phyloP scores from a whole-genome alignment of 2,797 vertebrate genomes.

The Syngnathus acus region DNA sequence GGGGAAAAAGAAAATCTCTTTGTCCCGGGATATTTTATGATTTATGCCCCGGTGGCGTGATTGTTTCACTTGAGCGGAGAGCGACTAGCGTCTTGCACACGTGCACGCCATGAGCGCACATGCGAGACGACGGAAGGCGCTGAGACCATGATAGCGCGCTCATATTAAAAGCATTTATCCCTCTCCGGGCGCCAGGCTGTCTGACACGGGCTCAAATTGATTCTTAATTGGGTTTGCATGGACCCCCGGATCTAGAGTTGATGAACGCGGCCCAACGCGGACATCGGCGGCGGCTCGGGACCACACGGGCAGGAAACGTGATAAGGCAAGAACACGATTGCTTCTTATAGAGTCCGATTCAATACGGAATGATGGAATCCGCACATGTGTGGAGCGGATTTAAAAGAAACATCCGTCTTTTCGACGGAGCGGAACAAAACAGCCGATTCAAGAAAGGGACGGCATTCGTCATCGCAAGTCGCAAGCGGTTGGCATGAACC shows the following conservation, averaged over 20 bases:
- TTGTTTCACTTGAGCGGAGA: slow-evolving; percentile 34
- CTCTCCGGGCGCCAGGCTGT: slow-evolving; percentile 75
- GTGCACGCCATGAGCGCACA: slow-evolving; percentile 50
- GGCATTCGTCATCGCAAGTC: slow-evolving; percentile 74
- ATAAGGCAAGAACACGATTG: slow-evolving; percentile 47
- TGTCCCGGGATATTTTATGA: slow-evolving; percentile 32
- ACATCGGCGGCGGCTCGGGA: slow-evolving; percentile 54
- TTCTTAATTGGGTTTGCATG: slow-evolving; percentile 78
- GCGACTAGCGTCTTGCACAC: slow-evolving; percentile 42
- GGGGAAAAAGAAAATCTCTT: slow-evolving; percentile 15
- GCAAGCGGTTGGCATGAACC: slow-evolving; percentile 73
- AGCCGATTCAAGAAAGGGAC: slow-evolving; percentile 63
- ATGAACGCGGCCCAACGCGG: slow-evolving; percentile 46
- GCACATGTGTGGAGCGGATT: slow-evolving; percentile 60
- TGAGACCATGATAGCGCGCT: slow-evolving; percentile 73
- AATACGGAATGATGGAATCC: slow-evolving; percentile 47
- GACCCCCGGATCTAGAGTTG: slow-evolving; percentile 68
- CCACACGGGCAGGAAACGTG: slow-evolving; percentile 42
- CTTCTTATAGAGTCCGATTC: slow-evolving; percentile 17
- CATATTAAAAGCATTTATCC: slow-evolving; percentile 76
- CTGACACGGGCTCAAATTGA: slow-evolving; percentile 78
- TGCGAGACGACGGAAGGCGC: slow-evolving; percentile 66
- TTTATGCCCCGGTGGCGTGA: slow-evolving; percentile 43
- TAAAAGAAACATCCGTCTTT: slow-evolving; percentile 65
- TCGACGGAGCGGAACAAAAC: slow-evolving; percentile 66